Base-by-base conservation (phyloP, 2,113 vertebrate species). In the Microtus oregoni region DNA sequence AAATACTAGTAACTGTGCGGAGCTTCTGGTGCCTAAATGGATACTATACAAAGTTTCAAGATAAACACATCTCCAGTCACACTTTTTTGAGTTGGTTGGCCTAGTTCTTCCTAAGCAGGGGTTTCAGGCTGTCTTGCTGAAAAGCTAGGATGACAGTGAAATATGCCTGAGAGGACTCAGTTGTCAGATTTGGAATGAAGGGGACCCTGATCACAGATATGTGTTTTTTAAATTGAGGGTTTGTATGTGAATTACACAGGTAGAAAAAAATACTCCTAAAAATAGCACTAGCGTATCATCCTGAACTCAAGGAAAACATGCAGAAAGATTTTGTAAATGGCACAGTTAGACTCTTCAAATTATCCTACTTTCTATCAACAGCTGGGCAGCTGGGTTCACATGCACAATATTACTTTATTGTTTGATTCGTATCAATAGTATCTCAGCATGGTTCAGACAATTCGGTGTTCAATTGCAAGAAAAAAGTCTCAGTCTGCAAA, bases 391-490 rank as follows among this genome's bases (percentile, higher is more conserved):
- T 96, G 95, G 41, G 81, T 85, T 93, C 47, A 97, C 82, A 94
- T 70, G 32, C 41, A 52, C 4, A 44, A 55, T 90, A 89, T 91
- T 97, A 70, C 79, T 92, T 93, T 95, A 92, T 72, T 97, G 92
- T 91, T 97, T 97, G 95, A 92, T 93, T 95, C 77, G 73, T 92
- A 96, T 85, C 44, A 79, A 72, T 94, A 90, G 94, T 73, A 92
- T 87, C 63, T 94, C 65, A 88, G 92, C 19, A 90, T 61, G 85
- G 72, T 82, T 94, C 7, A 0, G 26, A 81, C 78, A 91, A 17
- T 93, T 96, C 63, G 93, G 86, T 97, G 90, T 96, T 72, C 81
- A 90, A 81, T 63, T 96, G 77, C 28, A 35, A 85, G 78, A 88
- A 96, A 93, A 86, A 86, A 97, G 73, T 55, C 55, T 28, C 22